These are phyloP conservation scores for Listronotus bonariensis DNA, from an alignment of 1,140 invertebrate genomes.

Conservation along the genomic window DNA sequence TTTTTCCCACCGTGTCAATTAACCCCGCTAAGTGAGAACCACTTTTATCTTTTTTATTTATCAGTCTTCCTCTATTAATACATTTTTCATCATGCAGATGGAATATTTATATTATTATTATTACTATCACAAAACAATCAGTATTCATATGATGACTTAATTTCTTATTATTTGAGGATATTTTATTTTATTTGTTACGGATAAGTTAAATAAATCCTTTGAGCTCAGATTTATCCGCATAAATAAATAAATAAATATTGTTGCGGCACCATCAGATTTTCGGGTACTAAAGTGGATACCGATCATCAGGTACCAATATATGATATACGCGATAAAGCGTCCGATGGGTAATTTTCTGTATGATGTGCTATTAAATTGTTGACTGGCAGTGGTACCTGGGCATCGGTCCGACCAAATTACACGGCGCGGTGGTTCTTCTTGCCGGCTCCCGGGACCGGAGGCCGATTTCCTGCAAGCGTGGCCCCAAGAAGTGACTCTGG, in stretches of 20 bases:
- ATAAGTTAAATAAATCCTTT: no score
- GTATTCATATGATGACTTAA: no score
- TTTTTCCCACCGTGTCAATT: slow-evolving; percentile 6
- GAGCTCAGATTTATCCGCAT: no score
- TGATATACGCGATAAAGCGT: slow-evolving; percentile 7
- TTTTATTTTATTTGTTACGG: no score
- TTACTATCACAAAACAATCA: no score
- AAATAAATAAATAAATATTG: not conserved
- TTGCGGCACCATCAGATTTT: slow-evolving; percentile 5
- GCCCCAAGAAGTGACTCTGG: slow-evolving; percentile 14
- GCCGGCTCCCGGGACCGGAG: slow-evolving; percentile 23
- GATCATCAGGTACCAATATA: slow-evolving; percentile 11
- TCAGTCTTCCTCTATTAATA: no score
- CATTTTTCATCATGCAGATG: no score
- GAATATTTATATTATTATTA: no score
- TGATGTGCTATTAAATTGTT: slow-evolving; percentile 17
- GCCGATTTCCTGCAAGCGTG: slow-evolving; percentile 27
- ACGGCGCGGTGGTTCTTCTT: slow-evolving; percentile 14
- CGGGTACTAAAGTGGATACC: not conserved
- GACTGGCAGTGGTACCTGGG: slow-evolving; percentile 26
- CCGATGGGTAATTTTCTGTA: slow-evolving; percentile 23
- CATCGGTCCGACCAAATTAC: slow-evolving; percentile 25
- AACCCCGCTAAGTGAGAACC: not conserved
- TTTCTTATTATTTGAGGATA: no score
- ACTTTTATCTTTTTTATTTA: no score